Base-by-base conservation (phyloP, 2,797 vertebrate species). In the Selene dorsalis region DNA sequence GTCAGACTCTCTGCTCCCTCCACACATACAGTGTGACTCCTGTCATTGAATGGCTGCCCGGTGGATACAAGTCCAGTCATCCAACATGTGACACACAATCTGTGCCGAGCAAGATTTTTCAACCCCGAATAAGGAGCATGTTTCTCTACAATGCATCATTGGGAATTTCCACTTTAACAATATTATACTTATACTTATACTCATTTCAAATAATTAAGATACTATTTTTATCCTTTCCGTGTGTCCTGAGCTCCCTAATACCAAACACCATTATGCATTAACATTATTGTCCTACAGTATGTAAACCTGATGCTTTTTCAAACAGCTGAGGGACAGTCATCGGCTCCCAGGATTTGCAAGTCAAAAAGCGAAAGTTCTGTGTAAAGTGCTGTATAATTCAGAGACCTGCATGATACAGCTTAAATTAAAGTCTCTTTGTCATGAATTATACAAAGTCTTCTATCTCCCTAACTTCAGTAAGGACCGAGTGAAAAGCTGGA, bases 31-130 rank as follows among this genome's bases (percentile, higher is more conserved):
- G 32, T 59, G 70, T 84, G 75, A 87, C 79, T 87, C 47, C 73
- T 86, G 79, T 75, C 73, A 80, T 43, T 22, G 77, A 83, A 83
- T 39, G 56, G 35, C 45, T 57, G 52, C 56, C 43, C 48, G 58
- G 47, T 32, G 28, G 63, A 48, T 80, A 58, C 58, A 82, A 84
- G 88, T 90, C 63, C n/a, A n/a, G n/a, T n/a, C 84, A 80, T 84
- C 80, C 83, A 79, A 73, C 78, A 83, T 59, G 56, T 13, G 22
- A 55, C 73, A 50, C 68, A 59, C 66, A 26, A 59, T 28, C 13
- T 41, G 17, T 30, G 16, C 17, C 26, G 12, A 32, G n/a, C 32
- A 41, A 18, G 4, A 45, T 24, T 43, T 47, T 9, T 3, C 28
- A 45, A n/a, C 22, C 55, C 20, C 17, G 4, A 4, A 57, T 30